Evolutionary conservation across 1,140 invertebrate genomes (phyloP).

Genomic region (Diorhabda sublineata): DNA sequence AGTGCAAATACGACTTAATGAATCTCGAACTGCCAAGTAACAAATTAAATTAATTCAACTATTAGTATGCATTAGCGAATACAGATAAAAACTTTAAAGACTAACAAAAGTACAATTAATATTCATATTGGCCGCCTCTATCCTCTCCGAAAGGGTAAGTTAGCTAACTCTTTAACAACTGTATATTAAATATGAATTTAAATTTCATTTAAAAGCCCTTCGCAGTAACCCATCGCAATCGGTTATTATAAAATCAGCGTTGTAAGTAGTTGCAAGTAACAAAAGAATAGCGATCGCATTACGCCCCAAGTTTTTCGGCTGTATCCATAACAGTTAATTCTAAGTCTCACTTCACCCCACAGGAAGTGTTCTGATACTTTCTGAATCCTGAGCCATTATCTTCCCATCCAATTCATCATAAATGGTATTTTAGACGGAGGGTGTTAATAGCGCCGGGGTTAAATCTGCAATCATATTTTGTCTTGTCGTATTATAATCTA

Average conservation of each 20-base stretch:
- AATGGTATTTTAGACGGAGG: constrained; percentile 33
- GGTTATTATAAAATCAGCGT: constrained; percentile 36
- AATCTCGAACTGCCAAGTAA: background rate
- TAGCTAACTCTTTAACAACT: constrained; percentile 17
- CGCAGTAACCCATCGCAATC: constrained; percentile 21
- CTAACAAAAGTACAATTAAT: constrained; percentile 30
- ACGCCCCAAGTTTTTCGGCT: constrained; percentile 38
- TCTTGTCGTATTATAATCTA: background rate
- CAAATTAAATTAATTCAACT: constrained; percentile 9
- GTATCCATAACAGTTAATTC: constrained; percentile 45
- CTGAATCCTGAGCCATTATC: constrained; percentile 40
- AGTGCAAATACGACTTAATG: no score
- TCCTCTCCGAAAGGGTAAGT: constrained; percentile 20
- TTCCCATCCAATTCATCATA: constrained; percentile 40
- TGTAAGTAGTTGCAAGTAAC: constrained; percentile 39
- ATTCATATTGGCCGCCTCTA: constrained; percentile 22
- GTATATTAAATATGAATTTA: constrained; percentile 42
- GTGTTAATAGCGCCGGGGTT: constrained; percentile 36
- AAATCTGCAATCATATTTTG: constrained; percentile 3
- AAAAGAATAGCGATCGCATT: constrained; percentile 35
- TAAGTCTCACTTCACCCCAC: constrained; percentile 30
- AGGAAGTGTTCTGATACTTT: constrained; percentile 36
- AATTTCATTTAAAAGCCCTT: constrained; percentile 29
- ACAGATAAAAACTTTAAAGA: constrained; percentile 16
- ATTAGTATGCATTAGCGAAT: constrained; percentile 18